Conservation (phyloP, 2,113 vertebrate species). For the Percopsis transmontana region DNA sequence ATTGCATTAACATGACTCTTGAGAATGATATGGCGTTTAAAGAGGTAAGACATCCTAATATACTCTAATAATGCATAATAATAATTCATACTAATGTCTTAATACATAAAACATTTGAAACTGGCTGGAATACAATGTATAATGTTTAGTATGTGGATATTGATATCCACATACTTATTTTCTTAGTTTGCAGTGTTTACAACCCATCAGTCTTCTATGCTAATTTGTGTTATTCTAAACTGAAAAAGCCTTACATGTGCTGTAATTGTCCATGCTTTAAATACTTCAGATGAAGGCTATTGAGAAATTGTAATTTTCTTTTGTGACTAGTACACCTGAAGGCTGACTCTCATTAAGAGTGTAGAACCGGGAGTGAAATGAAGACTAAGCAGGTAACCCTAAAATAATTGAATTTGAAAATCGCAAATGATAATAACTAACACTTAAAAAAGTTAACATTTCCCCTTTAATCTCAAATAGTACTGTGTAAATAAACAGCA, state of each 20-base stretch:
- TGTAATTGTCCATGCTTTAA: slow-evolving; percentile 93
- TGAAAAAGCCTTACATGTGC: slow-evolving; percentile 91
- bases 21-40: slow-evolving; percentile 97
- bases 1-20: slow-evolving; percentile 93
- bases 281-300: slow-evolving; percentile 89
- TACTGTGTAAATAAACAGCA: slow-evolving; percentile 73
- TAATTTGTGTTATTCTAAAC: slow-evolving; percentile 83
- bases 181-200: slow-evolving; percentile 84
- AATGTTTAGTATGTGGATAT: slow-evolving; percentile 87
- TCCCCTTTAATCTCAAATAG: slow-evolving; percentile 88
- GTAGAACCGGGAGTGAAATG: slow-evolving; percentile 96
- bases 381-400: slow-evolving; percentile 99
- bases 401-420: slow-evolving; percentile 94
- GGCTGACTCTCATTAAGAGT: slow-evolving; percentile 95
- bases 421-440: slow-evolving; percentile 94
- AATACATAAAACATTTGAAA: slow-evolving; percentile 84
- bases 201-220: slow-evolving; percentile 81
- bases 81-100: slow-evolving; percentile 73
- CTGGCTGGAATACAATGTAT: slow-evolving; percentile 86
- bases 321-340: slow-evolving; percentile 98
- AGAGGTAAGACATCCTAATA: slow-evolving; percentile 97
- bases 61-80: slow-evolving; percentile 72
- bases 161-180: slow-evolving; percentile 81
- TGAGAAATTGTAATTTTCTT: slow-evolving; percentile 93
- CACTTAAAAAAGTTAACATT: slow-evolving; percentile 99